A percentile compares a stretch with the other conserved stretches of the same genome.
phyloP scores from a whole-genome alignment of 2,797 vertebrate genomes.

The Microhierax caerulescens region DNA sequence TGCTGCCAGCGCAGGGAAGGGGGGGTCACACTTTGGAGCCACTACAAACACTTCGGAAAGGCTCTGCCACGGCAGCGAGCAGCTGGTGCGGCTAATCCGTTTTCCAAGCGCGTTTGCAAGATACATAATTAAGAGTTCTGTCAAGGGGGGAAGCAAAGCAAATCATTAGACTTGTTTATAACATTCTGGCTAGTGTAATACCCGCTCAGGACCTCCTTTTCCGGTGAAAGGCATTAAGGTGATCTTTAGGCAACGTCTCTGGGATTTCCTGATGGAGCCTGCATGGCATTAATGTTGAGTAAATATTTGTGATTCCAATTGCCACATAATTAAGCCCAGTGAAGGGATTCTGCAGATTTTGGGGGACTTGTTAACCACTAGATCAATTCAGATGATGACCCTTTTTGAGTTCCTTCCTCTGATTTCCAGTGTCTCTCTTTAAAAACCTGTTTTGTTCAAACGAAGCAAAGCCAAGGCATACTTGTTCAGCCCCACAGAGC shows the following conservation, averaged over 20 bases:
- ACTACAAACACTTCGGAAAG: neutral
- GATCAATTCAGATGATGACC: neutral
- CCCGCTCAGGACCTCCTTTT: conserved; percentile 9
- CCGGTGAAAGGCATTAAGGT: neutral
- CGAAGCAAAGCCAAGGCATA: neutral
- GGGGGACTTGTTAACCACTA: no score
- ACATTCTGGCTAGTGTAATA: neutral
- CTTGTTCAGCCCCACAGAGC: neutral
- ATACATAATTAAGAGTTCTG: conserved; percentile 45
- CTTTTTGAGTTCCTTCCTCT: neutral
- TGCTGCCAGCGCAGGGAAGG: neutral
- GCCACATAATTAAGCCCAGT: neutral
- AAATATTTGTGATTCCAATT: conserved; percentile 19
- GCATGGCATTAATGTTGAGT: neutral
- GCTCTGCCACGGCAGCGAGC: neutral
- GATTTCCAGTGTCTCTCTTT: neutral
- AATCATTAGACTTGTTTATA: conserved; percentile 17
- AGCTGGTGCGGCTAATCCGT: conserved; percentile 59
- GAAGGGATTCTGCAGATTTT: neutral
- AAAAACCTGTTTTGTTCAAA: neutral
- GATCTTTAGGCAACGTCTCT: neutral
- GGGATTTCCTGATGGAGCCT: neutral
- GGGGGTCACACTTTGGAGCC: neutral
- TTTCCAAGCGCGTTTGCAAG: conserved; percentile 13
- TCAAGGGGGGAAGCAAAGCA: conserved; percentile 23